Base-by-base conservation (phyloP, 2,888 invertebrate species). In the Didymodactylos carnosus region DNA sequence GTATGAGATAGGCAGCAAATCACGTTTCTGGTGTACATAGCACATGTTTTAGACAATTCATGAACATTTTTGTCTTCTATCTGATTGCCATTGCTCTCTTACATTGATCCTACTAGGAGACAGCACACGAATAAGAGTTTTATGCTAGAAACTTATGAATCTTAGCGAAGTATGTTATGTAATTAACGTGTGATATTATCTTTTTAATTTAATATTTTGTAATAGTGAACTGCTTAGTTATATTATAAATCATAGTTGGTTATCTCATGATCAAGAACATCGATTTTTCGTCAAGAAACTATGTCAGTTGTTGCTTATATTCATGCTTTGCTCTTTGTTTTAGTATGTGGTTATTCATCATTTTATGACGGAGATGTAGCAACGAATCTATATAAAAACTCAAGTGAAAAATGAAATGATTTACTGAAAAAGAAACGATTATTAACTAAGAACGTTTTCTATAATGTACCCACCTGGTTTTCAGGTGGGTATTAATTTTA, bases 201-300 rank as follows among this genome's bases (percentile, higher is more conserved):
- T n/a, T n/a, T n/a, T n/a, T n/a, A n/a, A 80, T 69, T 78, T 86
- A 85, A 89, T 90, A 80, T 91, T 90, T 80, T 88, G 89, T 49
- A 90, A 90, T 49, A 90, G 91, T 49, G 91, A 91, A 83, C 83
- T 91, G 75, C 91, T 91, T 83, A 91, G 91, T 84, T 90, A 91
- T 79, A 91, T 91, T 76, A 89, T 91, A 49, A 88, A 89, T 78
- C 88, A 88, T 79, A 89, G 88, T 78, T 84, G 88, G 72, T 83
- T 91, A 19, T 85, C 86, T 23, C 90, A 90, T 83, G 83, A 86
- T 16, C 89, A 90, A 81, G 89, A 90, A 6, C 83, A 89, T n/a
- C 84, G 86, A 77, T 89, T 90, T 80, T 90, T 91, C n/a, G n/a
- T 81, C 84, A 89, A 71, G 90, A 91, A 81, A 89, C 91, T 78